Conservation (phyloP, 2,888 invertebrate species). For the Melinaea menophilus region DNA sequence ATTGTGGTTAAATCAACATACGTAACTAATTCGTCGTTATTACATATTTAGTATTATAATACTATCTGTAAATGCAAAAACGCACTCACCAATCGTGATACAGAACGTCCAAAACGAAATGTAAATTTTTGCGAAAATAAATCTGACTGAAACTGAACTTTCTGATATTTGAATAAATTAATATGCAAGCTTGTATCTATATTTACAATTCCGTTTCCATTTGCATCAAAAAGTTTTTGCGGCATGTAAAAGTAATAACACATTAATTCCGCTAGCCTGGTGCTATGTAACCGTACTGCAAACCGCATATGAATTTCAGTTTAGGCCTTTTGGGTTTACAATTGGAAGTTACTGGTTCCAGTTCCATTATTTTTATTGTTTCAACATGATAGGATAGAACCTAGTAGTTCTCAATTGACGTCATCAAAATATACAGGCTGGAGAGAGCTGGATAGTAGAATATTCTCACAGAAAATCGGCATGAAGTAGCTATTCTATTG, state of each 20-base stretch:
- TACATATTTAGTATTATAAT: too few relatives aligned
- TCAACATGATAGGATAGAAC: not conserved
- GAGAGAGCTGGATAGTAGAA: too few relatives aligned
- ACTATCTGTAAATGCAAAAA: too few relatives aligned
- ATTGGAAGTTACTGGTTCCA: slow-evolving; percentile 20
- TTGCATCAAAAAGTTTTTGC: slow-evolving; percentile 23
- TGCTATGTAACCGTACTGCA: slow-evolving; percentile 43
- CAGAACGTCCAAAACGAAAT: slow-evolving; percentile 5
- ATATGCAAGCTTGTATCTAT: slow-evolving; percentile 10
- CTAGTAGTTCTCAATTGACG: too few relatives aligned
- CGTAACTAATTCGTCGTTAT: too few relatives aligned
- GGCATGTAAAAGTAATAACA: slow-evolving; percentile 31
- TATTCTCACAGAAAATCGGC: too few relatives aligned
- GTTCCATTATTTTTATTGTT: not conserved
- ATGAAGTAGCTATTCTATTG: too few relatives aligned
- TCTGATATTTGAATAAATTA: slow-evolving; percentile 5
- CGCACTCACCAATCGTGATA: not conserved
- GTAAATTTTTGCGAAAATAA: slow-evolving; percentile 6
- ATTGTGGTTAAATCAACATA: too few relatives aligned
- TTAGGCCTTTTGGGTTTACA: slow-evolving; percentile 41
- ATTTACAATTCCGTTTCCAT: slow-evolving; percentile 20
- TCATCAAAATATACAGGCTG: too few relatives aligned
- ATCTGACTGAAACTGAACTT: slow-evolving; percentile 4
- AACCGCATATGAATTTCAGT: slow-evolving; percentile 53
- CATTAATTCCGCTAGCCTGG: slow-evolving; percentile 42